Evolutionary conservation across 1,140 invertebrate species (phyloP).

Genomic region (Tetramorium alpestre): DNA sequence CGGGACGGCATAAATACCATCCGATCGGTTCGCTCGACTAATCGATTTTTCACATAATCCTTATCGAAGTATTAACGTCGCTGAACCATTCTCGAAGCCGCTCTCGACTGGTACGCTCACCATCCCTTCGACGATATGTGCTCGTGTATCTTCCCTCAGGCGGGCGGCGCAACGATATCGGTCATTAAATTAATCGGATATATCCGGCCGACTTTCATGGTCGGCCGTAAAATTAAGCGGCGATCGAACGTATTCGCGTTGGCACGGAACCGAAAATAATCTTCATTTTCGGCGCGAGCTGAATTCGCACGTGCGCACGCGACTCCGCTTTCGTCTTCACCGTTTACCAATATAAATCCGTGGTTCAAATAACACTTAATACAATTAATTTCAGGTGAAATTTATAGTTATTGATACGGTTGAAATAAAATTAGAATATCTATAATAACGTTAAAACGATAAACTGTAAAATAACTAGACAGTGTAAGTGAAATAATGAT

Average conservation of each 20-base stretch:
- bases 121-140: constrained; percentile 25
- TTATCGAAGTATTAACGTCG: constrained; percentile 54
- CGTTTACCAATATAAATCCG: not conserved
- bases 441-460: not conserved
- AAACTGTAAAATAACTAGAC: not conserved
- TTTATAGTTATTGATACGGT: too few relatives aligned
- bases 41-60: constrained; percentile 73
- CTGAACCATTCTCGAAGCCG: constrained; percentile 38
- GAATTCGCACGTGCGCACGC: not conserved
- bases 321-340: too few relatives aligned
- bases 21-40: constrained; percentile 38
- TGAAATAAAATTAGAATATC: not conserved
- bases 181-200: constrained; percentile 62
- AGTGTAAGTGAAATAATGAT: not conserved
- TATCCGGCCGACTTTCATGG: constrained; percentile 58
- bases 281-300: constrained; percentile 17
- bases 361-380: not conserved
- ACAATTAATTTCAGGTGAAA: not conserved
- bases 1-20: constrained; percentile 38
- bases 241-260: constrained; percentile 35
- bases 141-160: constrained; percentile 42
- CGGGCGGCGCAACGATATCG: constrained; percentile 42
- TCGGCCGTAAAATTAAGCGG: constrained; percentile 60
- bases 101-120: not conserved
- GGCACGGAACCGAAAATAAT: constrained; percentile 36